Percentiles rank a stretch among this genome's conserved stretches.
Evolutionary conservation across 2,888 invertebrate genomes (phyloP).

Genomic region (Seladonia tumulorum): DNA sequence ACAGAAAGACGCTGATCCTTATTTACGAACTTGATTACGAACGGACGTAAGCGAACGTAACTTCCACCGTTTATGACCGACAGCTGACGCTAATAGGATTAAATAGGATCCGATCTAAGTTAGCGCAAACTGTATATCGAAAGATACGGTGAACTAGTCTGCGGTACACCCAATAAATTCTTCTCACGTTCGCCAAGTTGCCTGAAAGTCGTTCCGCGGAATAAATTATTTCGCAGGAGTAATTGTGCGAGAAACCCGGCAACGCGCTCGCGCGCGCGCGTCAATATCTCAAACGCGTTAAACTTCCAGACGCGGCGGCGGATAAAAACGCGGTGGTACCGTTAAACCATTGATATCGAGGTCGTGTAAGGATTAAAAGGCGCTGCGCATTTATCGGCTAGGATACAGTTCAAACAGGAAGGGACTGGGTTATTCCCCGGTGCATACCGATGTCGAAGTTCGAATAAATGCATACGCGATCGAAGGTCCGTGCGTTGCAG

Average conservation of each 20-base stretch:
- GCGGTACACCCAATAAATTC: background rate
- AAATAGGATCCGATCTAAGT: background rate
- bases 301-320: background rate
- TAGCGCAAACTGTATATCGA: background rate
- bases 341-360: slow-evolving; percentile 48
- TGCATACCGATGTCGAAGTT: slow-evolving; percentile 39
- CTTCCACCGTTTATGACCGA: background rate
- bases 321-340: slow-evolving; percentile 29
- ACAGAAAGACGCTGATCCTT: background rate
- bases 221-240: slow-evolving; percentile 11
- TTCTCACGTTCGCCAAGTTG: background rate
- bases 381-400: slow-evolving; percentile 35
- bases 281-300: slow-evolving; percentile 1
- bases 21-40: background rate
- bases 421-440: slow-evolving; percentile 5
- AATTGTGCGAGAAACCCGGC: background rate
- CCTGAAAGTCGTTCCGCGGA: background rate
- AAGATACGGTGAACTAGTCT: background rate
- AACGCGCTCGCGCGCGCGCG: background rate
- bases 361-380: slow-evolving; percentile 40
- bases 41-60: background rate
- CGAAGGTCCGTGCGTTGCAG: slow-evolving; percentile 20
- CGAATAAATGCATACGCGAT: slow-evolving; percentile 39
- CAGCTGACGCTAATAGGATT: background rate
- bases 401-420: slow-evolving; percentile 22